Evolutionary conservation across 2,113 vertebrate genomes (phyloP), one percentile per base, ranked within the genome.

Genomic region (Myotis davidii): DNA sequence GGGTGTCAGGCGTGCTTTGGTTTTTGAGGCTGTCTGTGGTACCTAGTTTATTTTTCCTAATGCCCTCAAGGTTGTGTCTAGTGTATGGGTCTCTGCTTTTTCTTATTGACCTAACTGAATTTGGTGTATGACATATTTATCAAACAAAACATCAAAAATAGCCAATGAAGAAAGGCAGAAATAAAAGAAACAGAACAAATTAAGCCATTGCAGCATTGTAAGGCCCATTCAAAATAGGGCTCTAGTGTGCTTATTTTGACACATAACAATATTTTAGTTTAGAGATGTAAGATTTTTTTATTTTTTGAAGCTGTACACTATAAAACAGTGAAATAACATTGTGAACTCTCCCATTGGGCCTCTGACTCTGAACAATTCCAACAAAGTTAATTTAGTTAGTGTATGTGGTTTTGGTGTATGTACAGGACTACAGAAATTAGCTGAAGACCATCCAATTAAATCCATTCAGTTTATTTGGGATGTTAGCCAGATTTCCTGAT

Each of bases 401-500:
- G 2, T 37, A 59, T 9, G 37, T 48, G 10, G 9, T 73, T 32
- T 45, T 67, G 95, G 12, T 96, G 56, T 92, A 65, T 70, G 65
- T 91, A 79, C 48, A 88, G 56, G 70, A 34, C 16, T 54, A 73
- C 0, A 81, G 54, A 87, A 67, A 95, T 29, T 81, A 59, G 32
- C 23, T 74, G 56, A 77, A 92, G 48, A 67, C 16, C 2, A 86
- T 90, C 79, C 25, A 56, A 65, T 37, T 90, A 87, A 92, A 82
- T 27, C 0, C 25, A 70, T 34, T 77, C 61, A 45, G 73, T 12
- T 50, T 86, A 81, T 82, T 85, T 97, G 88, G 69, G 34, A 94
- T 69, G 39, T 86, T 91, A 89, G 73, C 90, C 85, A 97, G 34
- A 89, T 96, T 96, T 52, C 45, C 59, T 81, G 85, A 82, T 83